Conservation (phyloP, 2,888 invertebrate genomes). For the Rapana venosa region DNA sequence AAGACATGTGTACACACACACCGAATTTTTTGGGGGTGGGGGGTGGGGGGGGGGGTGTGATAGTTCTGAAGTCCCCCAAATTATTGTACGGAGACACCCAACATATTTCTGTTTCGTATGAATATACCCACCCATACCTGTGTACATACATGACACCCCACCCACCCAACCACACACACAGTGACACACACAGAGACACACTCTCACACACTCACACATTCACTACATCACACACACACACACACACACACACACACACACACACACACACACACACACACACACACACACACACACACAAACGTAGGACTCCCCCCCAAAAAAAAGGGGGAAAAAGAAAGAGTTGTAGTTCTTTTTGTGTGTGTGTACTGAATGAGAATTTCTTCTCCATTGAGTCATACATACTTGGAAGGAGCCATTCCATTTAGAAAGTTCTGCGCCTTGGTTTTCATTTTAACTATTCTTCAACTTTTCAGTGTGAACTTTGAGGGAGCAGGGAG, state of each 20-base stretch:
- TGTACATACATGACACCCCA: neutral
- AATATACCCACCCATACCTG: too few relatives aligned
- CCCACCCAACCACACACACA: neutral
- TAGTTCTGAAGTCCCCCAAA: too few relatives aligned
- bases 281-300: neutral
- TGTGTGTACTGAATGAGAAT: neutral
- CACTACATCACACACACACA: neutral
- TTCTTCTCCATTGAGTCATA: too few relatives aligned
- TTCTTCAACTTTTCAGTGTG: too few relatives aligned
- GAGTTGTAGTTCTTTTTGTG: neutral
- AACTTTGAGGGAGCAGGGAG: too few relatives aligned
- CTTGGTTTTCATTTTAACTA: too few relatives aligned
- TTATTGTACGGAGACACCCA: too few relatives aligned
- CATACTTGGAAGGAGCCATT: neutral
- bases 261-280: neutral
- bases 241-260: slow-evolving; percentile 14
- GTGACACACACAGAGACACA: neutral
- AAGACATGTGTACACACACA: neutral
- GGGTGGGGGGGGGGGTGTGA: too few relatives aligned
- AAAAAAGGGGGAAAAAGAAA: neutral
- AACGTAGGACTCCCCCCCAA: neutral
- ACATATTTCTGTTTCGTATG: too few relatives aligned
- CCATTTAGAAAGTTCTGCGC: neutral
- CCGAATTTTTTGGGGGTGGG: neutral
- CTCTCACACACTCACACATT: neutral